Evolutionary conservation across 2,888 invertebrate genomes (phyloP), one percentile per base, ranked within the genome.

Genomic region (Apamea crenata): DNA sequence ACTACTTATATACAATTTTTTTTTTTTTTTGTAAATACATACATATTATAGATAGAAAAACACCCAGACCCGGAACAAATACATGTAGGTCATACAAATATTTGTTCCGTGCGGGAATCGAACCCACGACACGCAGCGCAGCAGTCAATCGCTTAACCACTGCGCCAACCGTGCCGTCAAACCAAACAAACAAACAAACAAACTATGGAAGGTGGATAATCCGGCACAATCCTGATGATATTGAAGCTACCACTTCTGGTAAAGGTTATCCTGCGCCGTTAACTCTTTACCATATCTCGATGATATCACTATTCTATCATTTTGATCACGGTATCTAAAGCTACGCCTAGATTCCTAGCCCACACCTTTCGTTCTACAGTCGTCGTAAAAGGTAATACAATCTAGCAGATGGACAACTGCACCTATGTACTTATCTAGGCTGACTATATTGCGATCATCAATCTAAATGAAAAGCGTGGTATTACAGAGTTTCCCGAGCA

Each of bases 311-410:
- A 40, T 29, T 47, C 7, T 0, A 40, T 36, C 14, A 50, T n/a
- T 66, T 66, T 50, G 12, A 32, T 18, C 16, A 2, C 5, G 12
- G 8, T 40, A 59, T 21, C 47, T 3, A 47, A 59, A 16, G 36
- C 25, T 36, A 59, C 16, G 1, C 16, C 29, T 61, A 74, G 40
- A 16, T 29, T n/a, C 5, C 40, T 18, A 40, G n/a, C 40, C 8
- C 82, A 74, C 56, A 72, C 79, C 40, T 14, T 32, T 40, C 65
- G 5, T 21, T 40, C 50, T 14, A 75, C 21, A 40, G 16, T 59
- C 50, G 40, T 70, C 56, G 32, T 83, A 50, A 70, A 81, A 68
- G n/a, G 16, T 50, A 63, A 72, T 68, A 65, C 63, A 69, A 83
- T 69, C 56, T 68, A 72, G 53, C 32, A 29, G 32, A 77, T 53